Base-by-base conservation (phyloP, 1,140 invertebrate genomes). In the Formica selysi region DNA sequence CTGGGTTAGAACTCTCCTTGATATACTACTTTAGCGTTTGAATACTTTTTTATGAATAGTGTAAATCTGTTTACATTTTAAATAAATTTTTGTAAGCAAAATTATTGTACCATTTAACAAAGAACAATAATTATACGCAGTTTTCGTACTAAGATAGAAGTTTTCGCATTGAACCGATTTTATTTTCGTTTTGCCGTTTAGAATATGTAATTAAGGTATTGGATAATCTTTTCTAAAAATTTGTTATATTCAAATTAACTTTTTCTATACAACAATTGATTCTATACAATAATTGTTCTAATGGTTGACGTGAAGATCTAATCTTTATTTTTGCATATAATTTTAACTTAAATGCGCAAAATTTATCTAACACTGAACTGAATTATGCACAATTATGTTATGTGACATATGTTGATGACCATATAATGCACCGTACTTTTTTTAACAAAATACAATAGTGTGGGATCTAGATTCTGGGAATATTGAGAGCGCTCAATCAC, bases 371-470 rank as follows among this genome's bases (percentile, higher is more conserved):
- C 2, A 36, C 57, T 71, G 78, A 36, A 57, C n/a, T 57, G 54
- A 86, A 71, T 59, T 76, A 78, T 86, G 78, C 29, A 86, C 85
- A 51, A 29, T 29, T 29, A 29, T 29, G 26, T 86, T 86, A 36
- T 86, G 71, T n/a, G 79, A 89, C 62, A 86, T 32, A 64, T 54
- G 74, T 61, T 80, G 67, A 76, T 13, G 11, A 36, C 74, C 44
- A 79, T 71, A 89, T 76, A 86, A 48, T 32, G 7, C 48, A 51
- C 44, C 22, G 38, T 74, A 86, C 74, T 29, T 29, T 80, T 74
- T 81, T 61, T n/a, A 44, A 84, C 71, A 62, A 87, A 87, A 32
- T 51, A 76, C 26, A 80, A 68, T 70, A 88, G n/a, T 74, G 22
- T 29, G 26, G 26, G 26, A 29, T 29, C 26, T 29, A 29, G 0